Evolutionary conservation across 2,888 invertebrate species (phyloP).

Genomic region (Liopterus haemorrhoidalis): DNA sequence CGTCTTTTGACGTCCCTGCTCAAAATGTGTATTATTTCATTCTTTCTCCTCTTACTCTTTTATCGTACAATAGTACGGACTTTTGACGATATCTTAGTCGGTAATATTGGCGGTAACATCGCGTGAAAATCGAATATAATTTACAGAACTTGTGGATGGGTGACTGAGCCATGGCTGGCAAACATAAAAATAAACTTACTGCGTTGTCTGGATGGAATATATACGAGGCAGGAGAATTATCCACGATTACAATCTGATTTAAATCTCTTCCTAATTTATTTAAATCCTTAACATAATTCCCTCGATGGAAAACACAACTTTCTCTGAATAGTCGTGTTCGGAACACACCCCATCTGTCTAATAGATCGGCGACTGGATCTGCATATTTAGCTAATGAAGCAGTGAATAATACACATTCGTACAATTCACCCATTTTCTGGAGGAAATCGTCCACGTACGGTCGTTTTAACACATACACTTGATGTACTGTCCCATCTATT

Average conservation of each 20-base stretch:
- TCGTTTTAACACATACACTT: constrained; percentile 97
- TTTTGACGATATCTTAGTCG: no score
- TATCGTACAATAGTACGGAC: no score
- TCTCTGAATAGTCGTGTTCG: constrained; percentile 95
- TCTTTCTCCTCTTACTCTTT: no score
- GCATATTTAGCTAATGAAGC: constrained; percentile 99
- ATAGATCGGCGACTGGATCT: constrained; percentile 96
- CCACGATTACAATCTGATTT: constrained; percentile 94
- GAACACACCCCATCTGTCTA: constrained; percentile 96
- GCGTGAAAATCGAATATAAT: neutral
- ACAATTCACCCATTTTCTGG: constrained; percentile 94
- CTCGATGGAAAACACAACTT: constrained; percentile 99
- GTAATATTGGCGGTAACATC: no score
- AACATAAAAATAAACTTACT: constrained; percentile 57
- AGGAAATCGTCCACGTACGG: constrained; percentile 99
- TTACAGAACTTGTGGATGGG: neutral
- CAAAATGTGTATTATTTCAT: no score
- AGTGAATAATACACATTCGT: constrained; percentile 99
- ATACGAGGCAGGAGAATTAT: constrained; percentile 99
- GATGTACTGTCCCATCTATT: constrained; percentile 98
- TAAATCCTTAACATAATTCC: constrained; percentile 99
- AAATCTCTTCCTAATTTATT: constrained; percentile 95
- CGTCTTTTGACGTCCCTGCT: no score
- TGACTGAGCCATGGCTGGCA: neutral
- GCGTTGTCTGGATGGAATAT: constrained; percentile 99